Conservation (phyloP, 2,797 vertebrate species). For the Tauraco hartlaubi region DNA sequence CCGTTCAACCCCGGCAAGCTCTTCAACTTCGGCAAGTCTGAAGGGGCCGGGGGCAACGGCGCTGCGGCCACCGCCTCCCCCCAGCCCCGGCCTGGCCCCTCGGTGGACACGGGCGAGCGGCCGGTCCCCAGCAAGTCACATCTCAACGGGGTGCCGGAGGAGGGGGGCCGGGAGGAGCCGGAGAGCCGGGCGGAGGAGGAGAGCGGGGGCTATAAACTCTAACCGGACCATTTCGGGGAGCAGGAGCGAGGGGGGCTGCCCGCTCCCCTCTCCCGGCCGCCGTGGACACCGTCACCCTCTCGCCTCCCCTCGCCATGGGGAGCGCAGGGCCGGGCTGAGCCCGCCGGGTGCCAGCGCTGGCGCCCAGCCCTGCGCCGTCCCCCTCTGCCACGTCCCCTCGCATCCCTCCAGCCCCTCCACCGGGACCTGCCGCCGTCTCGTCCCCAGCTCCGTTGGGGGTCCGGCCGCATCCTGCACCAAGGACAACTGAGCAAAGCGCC, state of each 20-base stretch:
- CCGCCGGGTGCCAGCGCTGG: neutral
- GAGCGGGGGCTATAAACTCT: slow-evolving; percentile 84
- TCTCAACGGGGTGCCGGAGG: slow-evolving; percentile 88
- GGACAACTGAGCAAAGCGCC: neutral
- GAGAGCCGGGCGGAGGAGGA: slow-evolving; percentile 85
- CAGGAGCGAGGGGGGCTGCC: neutral
- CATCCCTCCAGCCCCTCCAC: neutral
- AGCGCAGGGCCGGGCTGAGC: neutral
- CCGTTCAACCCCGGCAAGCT: slow-evolving; percentile 96
- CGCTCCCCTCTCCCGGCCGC: neutral
- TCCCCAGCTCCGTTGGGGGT: neutral
- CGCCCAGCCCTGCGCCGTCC: neutral
- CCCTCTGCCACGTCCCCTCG: neutral
- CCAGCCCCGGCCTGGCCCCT: slow-evolving; percentile 75
- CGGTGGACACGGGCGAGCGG: slow-evolving; percentile 77
- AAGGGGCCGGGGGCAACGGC: slow-evolving; percentile 65
- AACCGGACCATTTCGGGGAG: slow-evolving; percentile 47
- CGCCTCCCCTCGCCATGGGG: neutral
- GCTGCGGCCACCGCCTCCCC: neutral
- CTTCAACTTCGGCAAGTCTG: slow-evolving; percentile 88
- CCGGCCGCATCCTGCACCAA: neutral
- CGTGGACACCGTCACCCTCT: neutral
- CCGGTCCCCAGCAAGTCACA: slow-evolving; percentile 83
- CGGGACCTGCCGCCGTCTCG: neutral
- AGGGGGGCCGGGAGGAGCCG: slow-evolving; percentile 65